Evolutionary conservation across 35 echinoderm and acorn worm genomes (phyloP).

Genomic region (Apostichopus japonicus): DNA sequence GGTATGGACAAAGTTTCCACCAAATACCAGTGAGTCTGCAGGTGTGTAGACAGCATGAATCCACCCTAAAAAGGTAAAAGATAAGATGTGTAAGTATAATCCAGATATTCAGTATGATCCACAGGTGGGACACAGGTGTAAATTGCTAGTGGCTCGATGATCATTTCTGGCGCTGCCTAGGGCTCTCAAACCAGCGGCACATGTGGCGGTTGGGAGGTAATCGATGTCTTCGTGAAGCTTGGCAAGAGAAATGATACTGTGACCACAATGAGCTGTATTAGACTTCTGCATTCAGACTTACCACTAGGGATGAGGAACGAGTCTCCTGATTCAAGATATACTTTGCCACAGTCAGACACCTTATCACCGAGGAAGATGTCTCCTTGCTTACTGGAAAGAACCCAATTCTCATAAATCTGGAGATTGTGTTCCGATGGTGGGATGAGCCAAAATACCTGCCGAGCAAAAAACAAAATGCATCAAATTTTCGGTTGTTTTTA

Average conservation of each 20-base stretch:
- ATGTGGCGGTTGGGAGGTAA: too few relatives aligned
- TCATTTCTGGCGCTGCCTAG: too few relatives aligned
- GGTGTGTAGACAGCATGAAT: constrained; percentile 99
- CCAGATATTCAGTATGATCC: too few relatives aligned
- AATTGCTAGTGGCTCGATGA: too few relatives aligned
- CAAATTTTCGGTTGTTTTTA: neutral
- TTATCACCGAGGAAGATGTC: constrained; percentile 94
- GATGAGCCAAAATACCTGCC: constrained; percentile 87
- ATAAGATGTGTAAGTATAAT: too few relatives aligned
- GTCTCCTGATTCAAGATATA: constrained; percentile 76
- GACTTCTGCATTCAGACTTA: constrained; percentile 24
- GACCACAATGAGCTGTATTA: too few relatives aligned
- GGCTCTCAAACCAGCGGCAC: too few relatives aligned
- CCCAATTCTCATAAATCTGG: constrained; percentile 89
- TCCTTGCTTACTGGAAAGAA: constrained; percentile 92
- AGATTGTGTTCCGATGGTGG: constrained; percentile 90
- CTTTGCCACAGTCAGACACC: constrained; percentile 81
- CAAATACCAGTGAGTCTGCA: constrained; percentile 94
- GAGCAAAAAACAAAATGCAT: neutral
- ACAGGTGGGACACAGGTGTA: too few relatives aligned
- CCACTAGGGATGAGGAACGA: constrained; percentile 96
- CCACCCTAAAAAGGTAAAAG: constrained; percentile 72
- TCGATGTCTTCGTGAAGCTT: too few relatives aligned
- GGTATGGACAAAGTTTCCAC: constrained; percentile 94
- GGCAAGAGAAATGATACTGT: too few relatives aligned